Base-by-base conservation (phyloP, 2,888 invertebrate species). In the Pilophorus perplexus region DNA sequence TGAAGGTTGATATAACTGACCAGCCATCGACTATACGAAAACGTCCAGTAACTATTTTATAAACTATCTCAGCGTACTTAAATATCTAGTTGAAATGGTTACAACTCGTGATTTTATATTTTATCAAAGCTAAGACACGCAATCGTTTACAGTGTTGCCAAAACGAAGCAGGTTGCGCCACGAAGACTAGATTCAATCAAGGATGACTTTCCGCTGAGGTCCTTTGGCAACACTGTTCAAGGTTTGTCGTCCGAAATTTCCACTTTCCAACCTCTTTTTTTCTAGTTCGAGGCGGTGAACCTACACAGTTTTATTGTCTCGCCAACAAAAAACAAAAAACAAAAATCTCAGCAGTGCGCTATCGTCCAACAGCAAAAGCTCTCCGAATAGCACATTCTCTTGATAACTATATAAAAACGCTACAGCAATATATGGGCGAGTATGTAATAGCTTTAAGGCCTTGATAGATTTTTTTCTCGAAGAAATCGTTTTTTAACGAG, bases 271-370 rank as follows among this genome's bases (percentile, higher is more conserved):
- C n/a, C n/a, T n/a, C n/a, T n/a, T n/a, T n/a, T n/a, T n/a, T n/a
- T n/a, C n/a, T n/a, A n/a, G n/a, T n/a, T n/a, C n/a, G n/a, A n/a
- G 40, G 23, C 44, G 44, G 59, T 59, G 44, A 59, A 42, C n/a
- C n/a, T n/a, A n/a, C n/a, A 22, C 59, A 23, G 23, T 55, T 33
- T 55, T 59, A 59, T 59, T 59, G 59, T 59, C 59, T 59, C 44
- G 59, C 59, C 59, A 59, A 59, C 59, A 14, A 38, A 59, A 42
- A 59, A 59, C 20, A 20, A 20, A 16, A 59, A 23, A 12, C n/a
- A 12, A 12, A 40, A 18, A 42, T 27, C n/a, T 25, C 16, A 23
- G 27, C 40, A 22, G 37, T 42, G 44, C 44, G 25, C 40, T 42
- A 59, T 22, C 23, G 38, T 25, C 18, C 40, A 59, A 59, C 59